Base-by-base conservation (phyloP, 2,797 vertebrate species). In the Cichlasoma orientale region DNA sequence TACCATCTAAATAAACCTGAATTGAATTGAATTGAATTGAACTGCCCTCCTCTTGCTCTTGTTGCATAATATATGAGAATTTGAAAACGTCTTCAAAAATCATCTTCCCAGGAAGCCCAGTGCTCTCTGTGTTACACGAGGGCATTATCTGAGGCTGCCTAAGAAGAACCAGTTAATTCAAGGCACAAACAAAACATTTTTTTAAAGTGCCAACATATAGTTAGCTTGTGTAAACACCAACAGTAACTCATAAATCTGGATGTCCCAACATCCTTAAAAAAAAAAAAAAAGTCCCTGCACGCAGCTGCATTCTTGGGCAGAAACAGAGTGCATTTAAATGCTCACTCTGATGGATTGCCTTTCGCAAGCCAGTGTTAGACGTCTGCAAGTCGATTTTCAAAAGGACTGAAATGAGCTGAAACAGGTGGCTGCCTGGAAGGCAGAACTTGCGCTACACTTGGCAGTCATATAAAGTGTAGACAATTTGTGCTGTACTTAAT, bases 391-490 rank as follows among this genome's bases (percentile, higher is more conserved):
- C 78, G 72, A 85, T 83, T 83, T 87, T 66, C 70, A 72, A 77
- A 85, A 71, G 38, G 27, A 56, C 77, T 82, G 59, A 86, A 90
- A 90, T 87, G 88, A 89, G 83, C 82, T 75, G 68, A 88, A 90
- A 87, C 87, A 89, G 90, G 88, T 88, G 83, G 85, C 77, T 87
- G 87, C 89, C 89, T 73, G 74, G 79, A 72, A 86, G 89, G 86
- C 86, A 89, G 56, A 86, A 61, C 79, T 38, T 80, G 29, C 36
- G 19, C 76, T 77, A 66, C 78, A 70, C 77, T 90, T 82, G 75
- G 82, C 85, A 85, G 79, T 59, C 27, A 81, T 85, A 77, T 80
- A 82, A 88, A 83, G 73, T 63, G 54, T 38, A 53, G 70, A 66
- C 55, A 55, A 79, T 87, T 85, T 84, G 82, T 70, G 84, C 85